These are phyloP conservation scores for Caranx melampygus DNA, from an alignment of 2,113 vertebrate genomes.

Conservation along the genomic window DNA sequence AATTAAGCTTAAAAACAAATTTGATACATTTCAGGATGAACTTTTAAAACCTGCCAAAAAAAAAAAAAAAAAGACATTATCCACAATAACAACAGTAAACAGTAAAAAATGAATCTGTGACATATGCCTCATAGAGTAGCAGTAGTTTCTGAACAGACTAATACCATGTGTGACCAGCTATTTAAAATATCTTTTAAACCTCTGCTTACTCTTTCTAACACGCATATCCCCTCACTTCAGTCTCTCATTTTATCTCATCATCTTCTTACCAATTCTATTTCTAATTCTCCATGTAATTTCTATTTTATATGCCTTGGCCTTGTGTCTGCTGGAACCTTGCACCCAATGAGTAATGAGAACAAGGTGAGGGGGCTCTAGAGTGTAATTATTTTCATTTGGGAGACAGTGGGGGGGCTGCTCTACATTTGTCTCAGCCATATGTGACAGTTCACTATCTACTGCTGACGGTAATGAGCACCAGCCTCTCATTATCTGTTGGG, in stretches of 20 bases:
- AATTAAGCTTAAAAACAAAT: no score
- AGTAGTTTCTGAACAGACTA: not conserved
- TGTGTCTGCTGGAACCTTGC: conserved; percentile 52
- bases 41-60: no score
- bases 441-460: conserved; percentile 78
- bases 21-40: no score
- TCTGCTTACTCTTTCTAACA: not conserved
- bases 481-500: conserved; percentile 78
- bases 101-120: not conserved
- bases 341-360: conserved; percentile 77
- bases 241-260: not conserved
- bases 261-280: not conserved
- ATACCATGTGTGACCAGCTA: not conserved
- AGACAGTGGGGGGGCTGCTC: conserved; percentile 71
- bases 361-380: conserved; percentile 78
- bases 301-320: conserved; percentile 28
- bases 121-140: not conserved
- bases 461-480: conserved; percentile 75
- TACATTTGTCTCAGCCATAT: conserved; percentile 75
- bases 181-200: not conserved
- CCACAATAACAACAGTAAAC: no score
- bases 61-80: no score
- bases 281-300: conserved; percentile 31
- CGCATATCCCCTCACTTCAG: not conserved
- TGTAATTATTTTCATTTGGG: conserved; percentile 86